Conservation (phyloP, 2,888 invertebrate genomes). For the Caenorhabditis sp. region DNA sequence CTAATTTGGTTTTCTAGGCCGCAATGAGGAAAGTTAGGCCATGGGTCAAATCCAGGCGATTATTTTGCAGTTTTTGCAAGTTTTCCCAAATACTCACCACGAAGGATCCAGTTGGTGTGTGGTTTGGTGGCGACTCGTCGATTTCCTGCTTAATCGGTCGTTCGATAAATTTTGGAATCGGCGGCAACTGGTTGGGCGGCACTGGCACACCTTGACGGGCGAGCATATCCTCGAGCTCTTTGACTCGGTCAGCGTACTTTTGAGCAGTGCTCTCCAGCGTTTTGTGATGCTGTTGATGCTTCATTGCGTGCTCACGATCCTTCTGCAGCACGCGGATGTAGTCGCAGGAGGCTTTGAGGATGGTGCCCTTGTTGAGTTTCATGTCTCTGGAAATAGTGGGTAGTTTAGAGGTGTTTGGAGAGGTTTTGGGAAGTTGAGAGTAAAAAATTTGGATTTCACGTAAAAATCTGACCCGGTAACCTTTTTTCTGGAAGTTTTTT, state of each 20-base stretch:
- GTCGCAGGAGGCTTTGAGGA: constrained; percentile 97
- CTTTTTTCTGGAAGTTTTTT: background rate
- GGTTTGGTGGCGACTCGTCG: constrained; percentile 80
- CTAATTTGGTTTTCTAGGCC: constrained; percentile 19
- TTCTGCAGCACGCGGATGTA: constrained; percentile 92
- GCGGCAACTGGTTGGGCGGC: constrained; percentile 75
- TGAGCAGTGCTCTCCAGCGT: constrained; percentile 76
- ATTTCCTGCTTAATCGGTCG: constrained; percentile 82
- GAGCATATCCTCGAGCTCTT: constrained; percentile 81
- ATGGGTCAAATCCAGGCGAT: background rate
- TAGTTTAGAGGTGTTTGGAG: background rate
- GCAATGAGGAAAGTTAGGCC: background rate
- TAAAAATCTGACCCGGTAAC: background rate
- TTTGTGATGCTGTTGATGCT: constrained; percentile 75
- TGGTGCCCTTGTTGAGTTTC: constrained; percentile 89
- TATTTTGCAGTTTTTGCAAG: background rate
- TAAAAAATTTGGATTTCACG: background rate
- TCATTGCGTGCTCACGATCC: constrained; percentile 86
- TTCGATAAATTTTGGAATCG: constrained; percentile 68
- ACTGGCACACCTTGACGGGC: constrained; percentile 79
- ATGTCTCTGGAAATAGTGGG: constrained; percentile 83
- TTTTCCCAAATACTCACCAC: constrained; percentile 53
- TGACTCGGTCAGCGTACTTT: constrained; percentile 79
- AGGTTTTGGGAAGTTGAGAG: background rate
- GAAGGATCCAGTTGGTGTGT: constrained; percentile 80